phyloP scores from a whole-genome alignment of 2,113 vertebrate genomes.

The Polyodon spathula region DNA sequence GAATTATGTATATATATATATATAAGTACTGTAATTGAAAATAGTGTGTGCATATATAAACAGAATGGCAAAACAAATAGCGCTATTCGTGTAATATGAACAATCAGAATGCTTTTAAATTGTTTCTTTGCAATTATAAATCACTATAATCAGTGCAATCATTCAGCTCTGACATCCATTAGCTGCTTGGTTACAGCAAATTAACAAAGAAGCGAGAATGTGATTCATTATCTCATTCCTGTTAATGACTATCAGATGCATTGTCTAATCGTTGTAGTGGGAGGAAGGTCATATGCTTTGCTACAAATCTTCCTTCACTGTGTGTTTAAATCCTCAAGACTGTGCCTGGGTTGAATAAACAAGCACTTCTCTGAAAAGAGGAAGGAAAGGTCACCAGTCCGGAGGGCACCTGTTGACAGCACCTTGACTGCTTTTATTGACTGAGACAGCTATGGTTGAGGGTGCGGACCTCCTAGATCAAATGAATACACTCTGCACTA shows the following conservation, averaged over 20 bases:
- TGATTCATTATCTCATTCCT: constrained; percentile 89
- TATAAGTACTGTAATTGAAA: too few species aligned
- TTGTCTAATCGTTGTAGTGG: constrained; percentile 75
- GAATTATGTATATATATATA: too few species aligned
- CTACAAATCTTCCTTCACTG: constrained; percentile 60
- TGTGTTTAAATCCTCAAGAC: constrained; percentile 45
- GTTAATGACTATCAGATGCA: constrained; percentile 95
- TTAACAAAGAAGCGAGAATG: constrained; percentile 86
- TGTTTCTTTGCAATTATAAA: constrained; percentile 87
- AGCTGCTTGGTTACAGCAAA: constrained; percentile 86
- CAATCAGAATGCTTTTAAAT: constrained; percentile 79
- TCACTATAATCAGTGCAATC: constrained; percentile 85
- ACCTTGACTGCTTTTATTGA: background rate
- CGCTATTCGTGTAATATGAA: constrained; percentile 71
- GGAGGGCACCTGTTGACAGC: constrained; percentile 5
- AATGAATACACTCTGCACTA: too few species aligned
- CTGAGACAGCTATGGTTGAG: background rate
- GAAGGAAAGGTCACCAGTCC: background rate
- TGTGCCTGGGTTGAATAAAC: constrained; percentile 37
- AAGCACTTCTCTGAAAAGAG: constrained; percentile 19
- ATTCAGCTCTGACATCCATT: constrained; percentile 91
- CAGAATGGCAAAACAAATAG: too few species aligned
- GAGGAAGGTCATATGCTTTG: constrained; percentile 76
- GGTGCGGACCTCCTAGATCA: too few species aligned
- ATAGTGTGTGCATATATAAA: too few species aligned